A percentile compares a stretch with the other conserved stretches of the same genome.
phyloP scores from a whole-genome alignment of 2,888 invertebrate genomes.

The Hypomecis atomaria region DNA sequence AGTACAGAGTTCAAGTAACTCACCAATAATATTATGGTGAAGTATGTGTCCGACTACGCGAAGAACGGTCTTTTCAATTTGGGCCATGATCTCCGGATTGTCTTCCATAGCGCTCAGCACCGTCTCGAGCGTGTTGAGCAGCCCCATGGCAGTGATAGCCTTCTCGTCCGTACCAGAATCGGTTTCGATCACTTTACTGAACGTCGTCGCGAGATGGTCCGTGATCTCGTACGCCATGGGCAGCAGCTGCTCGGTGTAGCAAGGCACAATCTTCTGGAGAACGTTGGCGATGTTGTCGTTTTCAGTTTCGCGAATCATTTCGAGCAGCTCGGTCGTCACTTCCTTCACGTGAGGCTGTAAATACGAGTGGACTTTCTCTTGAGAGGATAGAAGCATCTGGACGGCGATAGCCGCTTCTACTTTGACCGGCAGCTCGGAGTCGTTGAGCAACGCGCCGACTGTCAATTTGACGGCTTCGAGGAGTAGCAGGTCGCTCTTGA shows the following conservation, averaged over 20 bases:
- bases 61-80: conserved; percentile 96
- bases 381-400: conserved; percentile 94
- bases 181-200: conserved; percentile 89
- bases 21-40: conserved; percentile 92
- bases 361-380: conserved; percentile 89
- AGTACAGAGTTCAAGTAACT: conserved; percentile 45
- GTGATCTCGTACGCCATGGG: conserved; percentile 98
- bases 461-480: conserved; percentile 92
- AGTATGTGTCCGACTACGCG: conserved; percentile 94
- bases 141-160: conserved; percentile 98
- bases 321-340: conserved; percentile 93
- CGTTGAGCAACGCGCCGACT: conserved; percentile 91
- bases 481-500: conserved; percentile 92
- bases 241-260: conserved; percentile 93
- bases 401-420: conserved; percentile 98
- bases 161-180: conserved; percentile 97
- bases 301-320: conserved; percentile 97
- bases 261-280: conserved; percentile 96
- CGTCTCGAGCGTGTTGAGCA: conserved; percentile 98
- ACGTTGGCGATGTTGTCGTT: conserved; percentile 98
- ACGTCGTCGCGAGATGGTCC: conserved; percentile 94
- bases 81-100: conserved; percentile 90
- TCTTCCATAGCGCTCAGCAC: conserved; percentile 97
- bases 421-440: conserved; percentile 97
- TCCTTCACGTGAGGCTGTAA: conserved; percentile 92